Conservation (phyloP, 1,140 invertebrate species). For the Coptotermes formosanus region DNA sequence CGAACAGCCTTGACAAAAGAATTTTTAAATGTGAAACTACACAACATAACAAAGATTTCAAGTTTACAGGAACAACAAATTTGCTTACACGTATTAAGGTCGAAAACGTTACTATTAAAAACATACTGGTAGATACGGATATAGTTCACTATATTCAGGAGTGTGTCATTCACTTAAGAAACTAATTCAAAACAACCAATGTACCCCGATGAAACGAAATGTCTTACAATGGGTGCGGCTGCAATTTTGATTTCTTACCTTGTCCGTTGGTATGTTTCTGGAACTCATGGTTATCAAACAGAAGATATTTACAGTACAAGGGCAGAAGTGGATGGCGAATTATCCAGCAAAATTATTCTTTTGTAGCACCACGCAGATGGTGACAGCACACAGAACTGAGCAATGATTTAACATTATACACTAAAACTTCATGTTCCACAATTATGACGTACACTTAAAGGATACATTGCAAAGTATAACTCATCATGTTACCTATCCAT, state of each 20-base stretch:
- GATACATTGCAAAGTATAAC: background rate
- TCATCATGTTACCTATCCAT: constrained; percentile 19
- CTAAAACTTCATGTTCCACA: constrained; percentile 30
- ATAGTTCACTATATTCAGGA: background rate
- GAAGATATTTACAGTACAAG: constrained; percentile 30
- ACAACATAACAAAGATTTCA: too few relatives aligned
- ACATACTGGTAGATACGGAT: background rate
- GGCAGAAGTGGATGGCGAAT: constrained; percentile 23
- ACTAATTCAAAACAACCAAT: background rate
- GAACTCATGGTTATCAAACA: constrained; percentile 31
- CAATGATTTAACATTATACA: constrained; percentile 32
- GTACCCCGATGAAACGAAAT: background rate
- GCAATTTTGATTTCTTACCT: constrained; percentile 27
- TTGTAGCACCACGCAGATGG: constrained; percentile 33
- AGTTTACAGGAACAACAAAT: too few relatives aligned
- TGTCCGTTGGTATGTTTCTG: constrained; percentile 35
- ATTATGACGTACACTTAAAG: constrained; percentile 27
- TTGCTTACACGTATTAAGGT: too few relatives aligned
- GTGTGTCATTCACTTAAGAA: background rate
- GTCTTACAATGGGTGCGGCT: constrained; percentile 27
- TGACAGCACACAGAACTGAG: constrained; percentile 34
- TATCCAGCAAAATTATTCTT: constrained; percentile 33
- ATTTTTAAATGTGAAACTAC: too few relatives aligned
- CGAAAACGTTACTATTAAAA: too few relatives aligned
- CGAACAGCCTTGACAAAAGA: too few relatives aligned